Conservation (phyloP, 2,888 invertebrate genomes). For the Vesta saturnalis region DNA sequence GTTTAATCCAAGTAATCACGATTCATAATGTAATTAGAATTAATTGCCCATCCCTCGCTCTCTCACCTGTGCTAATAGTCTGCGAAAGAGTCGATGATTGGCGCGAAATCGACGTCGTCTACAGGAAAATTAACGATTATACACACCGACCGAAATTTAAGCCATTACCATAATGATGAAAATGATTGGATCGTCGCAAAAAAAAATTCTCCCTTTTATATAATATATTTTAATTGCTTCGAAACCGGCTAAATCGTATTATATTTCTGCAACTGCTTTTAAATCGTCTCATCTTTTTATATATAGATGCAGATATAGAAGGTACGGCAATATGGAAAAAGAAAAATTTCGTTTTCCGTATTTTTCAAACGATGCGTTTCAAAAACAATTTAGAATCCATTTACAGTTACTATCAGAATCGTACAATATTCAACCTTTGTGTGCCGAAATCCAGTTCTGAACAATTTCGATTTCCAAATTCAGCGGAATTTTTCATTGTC, state of each 20-base stretch:
- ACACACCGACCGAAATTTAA: conserved; percentile 23
- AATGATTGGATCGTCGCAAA: neutral
- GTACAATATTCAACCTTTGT: conserved; percentile 43
- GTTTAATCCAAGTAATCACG: conserved; percentile 57
- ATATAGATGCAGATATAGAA: neutral
- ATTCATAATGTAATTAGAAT: conserved; percentile 56
- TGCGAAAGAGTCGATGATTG: conserved; percentile 38
- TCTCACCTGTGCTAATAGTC: conserved; percentile 40
- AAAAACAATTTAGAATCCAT: conserved; percentile 45
- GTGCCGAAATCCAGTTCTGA: conserved; percentile 42
- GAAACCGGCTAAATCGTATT: neutral
- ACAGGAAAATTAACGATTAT: conserved; percentile 40
- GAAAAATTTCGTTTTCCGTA: conserved; percentile 23
- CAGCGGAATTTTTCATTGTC: conserved; percentile 50
- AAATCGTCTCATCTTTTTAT: neutral
- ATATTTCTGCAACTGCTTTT: neutral
- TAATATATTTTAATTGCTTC: conserved; percentile 9
- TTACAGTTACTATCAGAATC: conserved; percentile 40
- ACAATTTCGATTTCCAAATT: conserved; percentile 47
- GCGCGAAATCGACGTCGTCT: conserved; percentile 31
- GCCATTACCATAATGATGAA: neutral
- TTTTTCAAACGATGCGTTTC: conserved; percentile 33
- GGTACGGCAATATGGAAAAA: conserved; percentile 15
- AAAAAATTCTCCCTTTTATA: neutral
- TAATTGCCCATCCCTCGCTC: conserved; percentile 44